These are phyloP conservation scores for Hedya salicella DNA, from an alignment of 2,888 invertebrate species.

Conservation along the genomic window DNA sequence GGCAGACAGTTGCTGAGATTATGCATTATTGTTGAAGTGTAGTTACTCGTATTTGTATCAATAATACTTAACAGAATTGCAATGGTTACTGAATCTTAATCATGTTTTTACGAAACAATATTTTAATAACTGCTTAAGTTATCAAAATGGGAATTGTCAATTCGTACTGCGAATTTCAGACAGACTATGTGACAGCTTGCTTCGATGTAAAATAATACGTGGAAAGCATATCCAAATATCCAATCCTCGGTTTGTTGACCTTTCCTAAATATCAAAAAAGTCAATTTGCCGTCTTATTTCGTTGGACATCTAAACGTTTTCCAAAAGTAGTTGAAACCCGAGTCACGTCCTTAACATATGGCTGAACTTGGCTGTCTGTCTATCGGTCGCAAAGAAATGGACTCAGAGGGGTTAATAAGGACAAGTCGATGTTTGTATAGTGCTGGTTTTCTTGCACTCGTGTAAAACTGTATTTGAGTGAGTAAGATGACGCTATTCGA, in stretches of 20 bases:
- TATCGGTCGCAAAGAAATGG: slow-evolving; percentile 32
- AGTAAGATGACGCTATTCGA: too few species aligned
- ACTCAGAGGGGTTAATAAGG: too few species aligned
- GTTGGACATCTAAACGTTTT: slow-evolving; percentile 13
- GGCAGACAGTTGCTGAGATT: too few species aligned
- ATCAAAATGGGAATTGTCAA: not conserved
- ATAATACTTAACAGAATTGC: too few species aligned
- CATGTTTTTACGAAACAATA: too few species aligned
- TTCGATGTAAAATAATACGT: not conserved
- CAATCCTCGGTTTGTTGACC: not conserved
- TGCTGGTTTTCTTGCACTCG: too few species aligned
- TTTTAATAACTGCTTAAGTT: too few species aligned
- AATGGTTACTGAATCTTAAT: too few species aligned
- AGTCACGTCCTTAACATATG: slow-evolving; percentile 39
- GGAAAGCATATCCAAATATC: not conserved
- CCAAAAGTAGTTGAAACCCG: slow-evolving; percentile 13
- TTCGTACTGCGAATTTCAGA: not conserved
- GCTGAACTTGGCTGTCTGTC: slow-evolving; percentile 31
- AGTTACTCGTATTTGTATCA: too few species aligned
- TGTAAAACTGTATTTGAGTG: too few species aligned
- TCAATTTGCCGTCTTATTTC: slow-evolving; percentile 6
- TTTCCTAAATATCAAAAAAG: slow-evolving; percentile 5
- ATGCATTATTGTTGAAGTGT: too few species aligned
- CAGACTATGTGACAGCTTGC: not conserved
- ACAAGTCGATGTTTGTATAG: too few species aligned